These are phyloP conservation scores for Latheticus oryzae DNA, from an alignment of 2,888 invertebrate species.

Conservation along the genomic window DNA sequence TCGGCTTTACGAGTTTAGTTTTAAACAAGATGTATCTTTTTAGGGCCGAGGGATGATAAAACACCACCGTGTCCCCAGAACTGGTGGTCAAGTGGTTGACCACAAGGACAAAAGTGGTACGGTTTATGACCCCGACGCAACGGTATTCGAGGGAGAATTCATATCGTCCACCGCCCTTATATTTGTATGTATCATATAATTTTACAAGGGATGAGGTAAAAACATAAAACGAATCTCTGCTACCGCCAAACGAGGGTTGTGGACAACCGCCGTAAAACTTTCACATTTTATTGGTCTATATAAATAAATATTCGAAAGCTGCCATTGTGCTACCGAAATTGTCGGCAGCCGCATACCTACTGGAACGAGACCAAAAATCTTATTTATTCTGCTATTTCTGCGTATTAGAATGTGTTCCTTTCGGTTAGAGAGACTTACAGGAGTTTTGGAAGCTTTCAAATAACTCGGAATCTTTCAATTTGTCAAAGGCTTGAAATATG, in stretches of 20 bases:
- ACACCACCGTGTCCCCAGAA: conserved; percentile 10
- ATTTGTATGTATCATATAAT: conserved; percentile 41
- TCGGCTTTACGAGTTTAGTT: conserved; percentile 37
- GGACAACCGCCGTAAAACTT: conserved; percentile 54
- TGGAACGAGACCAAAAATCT: conserved; percentile 18
- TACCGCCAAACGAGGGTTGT: conserved; percentile 46
- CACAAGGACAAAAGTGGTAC: conserved; percentile 36
- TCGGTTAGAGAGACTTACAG: conserved; percentile 13
- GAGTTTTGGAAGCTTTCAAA: conserved; percentile 38
- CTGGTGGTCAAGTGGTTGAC: conserved; percentile 40
- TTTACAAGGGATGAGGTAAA: conserved; percentile 45
- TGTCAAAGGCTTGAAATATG: conserved; percentile 51
- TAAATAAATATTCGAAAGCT: conserved; percentile 45
- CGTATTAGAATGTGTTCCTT: neutral
- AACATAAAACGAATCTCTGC: conserved; percentile 49
- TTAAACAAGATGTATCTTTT: conserved; percentile 32
- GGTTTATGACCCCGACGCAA: conserved; percentile 37
- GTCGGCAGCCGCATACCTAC: conserved; percentile 15
- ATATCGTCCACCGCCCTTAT: conserved; percentile 29
- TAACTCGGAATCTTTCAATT: conserved; percentile 51
- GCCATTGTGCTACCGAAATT: conserved; percentile 24
- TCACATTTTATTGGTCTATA: conserved; percentile 55
- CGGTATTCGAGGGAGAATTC: conserved; percentile 39
- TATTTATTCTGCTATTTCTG: conserved; percentile 14
- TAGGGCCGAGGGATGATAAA: conserved; percentile 21